A percentile compares a stretch with the other conserved stretches of the same genome.
These are phyloP conservation scores for Apostichopus leukothele DNA, from an alignment of 53 echinoderm and acorn worm species.

Conservation along the genomic window DNA sequence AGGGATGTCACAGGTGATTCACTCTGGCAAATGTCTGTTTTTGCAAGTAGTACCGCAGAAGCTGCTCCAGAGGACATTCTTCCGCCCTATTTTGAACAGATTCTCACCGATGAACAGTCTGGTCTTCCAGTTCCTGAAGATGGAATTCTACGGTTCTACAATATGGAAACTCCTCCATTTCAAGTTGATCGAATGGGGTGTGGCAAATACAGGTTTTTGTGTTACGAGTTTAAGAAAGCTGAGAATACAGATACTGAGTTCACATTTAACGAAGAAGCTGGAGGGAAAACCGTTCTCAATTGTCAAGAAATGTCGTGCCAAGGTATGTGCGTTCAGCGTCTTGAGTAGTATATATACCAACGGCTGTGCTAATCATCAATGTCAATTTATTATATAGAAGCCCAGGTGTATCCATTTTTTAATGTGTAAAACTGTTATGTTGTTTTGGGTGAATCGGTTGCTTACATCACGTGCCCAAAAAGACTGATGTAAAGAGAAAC, in stretches of 20 bases:
- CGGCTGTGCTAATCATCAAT: no score
- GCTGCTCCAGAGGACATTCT: constrained; percentile 23
- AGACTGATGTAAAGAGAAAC: no score
- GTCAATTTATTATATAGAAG: no score
- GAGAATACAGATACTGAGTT: background rate
- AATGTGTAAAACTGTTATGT: no score
- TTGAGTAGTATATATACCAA: no score
- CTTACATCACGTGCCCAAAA: no score
- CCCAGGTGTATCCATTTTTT: no score
- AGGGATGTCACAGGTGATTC: constrained; percentile 2
- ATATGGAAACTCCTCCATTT: constrained; percentile 47
- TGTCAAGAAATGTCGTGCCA: constrained; percentile 25
- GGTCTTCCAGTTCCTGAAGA: constrained; percentile 15
- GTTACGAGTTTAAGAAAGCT: constrained; percentile 38
- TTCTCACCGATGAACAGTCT: constrained; percentile 41
- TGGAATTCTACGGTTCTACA: constrained; percentile 18
- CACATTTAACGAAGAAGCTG: constrained; percentile 27
- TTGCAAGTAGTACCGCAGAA: constrained; percentile 30
- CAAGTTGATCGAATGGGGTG: constrained; percentile 41
- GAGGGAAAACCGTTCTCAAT: constrained; percentile 29
- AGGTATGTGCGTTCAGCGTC: background rate
- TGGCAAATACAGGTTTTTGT: constrained; percentile 29
- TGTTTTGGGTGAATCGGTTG: no score
- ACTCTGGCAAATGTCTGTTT: constrained; percentile 45
- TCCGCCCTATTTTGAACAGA: constrained; percentile 8